These are phyloP conservation scores for Cydia splendana DNA, from an alignment of 1,140 invertebrate genomes.

Conservation along the genomic window DNA sequence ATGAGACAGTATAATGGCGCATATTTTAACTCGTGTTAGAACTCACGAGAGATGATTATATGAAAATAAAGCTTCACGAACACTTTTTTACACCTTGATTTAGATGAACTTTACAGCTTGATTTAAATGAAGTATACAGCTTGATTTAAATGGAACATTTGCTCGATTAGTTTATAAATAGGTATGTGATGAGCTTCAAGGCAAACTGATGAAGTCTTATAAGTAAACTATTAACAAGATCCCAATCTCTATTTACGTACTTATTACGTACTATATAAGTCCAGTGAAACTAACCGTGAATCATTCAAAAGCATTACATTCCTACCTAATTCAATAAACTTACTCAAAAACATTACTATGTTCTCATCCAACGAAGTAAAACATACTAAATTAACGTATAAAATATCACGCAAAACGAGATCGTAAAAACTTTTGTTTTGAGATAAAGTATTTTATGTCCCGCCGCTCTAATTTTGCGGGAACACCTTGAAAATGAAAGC, in stretches of 20 bases:
- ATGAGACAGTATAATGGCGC: constrained; percentile 2
- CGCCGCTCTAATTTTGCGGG: not conserved
- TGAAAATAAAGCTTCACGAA: not conserved
- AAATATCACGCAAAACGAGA: not conserved
- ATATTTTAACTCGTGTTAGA: not conserved
- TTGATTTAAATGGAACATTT: too few relatives aligned
- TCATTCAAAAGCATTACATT: too few relatives aligned
- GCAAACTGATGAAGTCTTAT: too few relatives aligned
- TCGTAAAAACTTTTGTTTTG: constrained; percentile 12
- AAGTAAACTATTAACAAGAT: too few relatives aligned
- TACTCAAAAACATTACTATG: not conserved
- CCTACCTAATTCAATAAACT: too few relatives aligned
- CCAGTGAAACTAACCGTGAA: too few relatives aligned
- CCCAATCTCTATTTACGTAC: too few relatives aligned
- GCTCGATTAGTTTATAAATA: too few relatives aligned
- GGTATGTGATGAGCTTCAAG: too few relatives aligned
- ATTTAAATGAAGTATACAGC: too few relatives aligned
- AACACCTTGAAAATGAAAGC: constrained; percentile 17
- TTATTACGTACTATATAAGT: too few relatives aligned
- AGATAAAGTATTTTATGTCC: not conserved
- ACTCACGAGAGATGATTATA: not conserved
- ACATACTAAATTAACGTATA: not conserved
- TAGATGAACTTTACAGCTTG: too few relatives aligned
- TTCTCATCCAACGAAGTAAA: not conserved
- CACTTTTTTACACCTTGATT: not conserved